Conservation (phyloP, 2,888 invertebrate genomes). For the Leptarthrus brevirostris region DNA sequence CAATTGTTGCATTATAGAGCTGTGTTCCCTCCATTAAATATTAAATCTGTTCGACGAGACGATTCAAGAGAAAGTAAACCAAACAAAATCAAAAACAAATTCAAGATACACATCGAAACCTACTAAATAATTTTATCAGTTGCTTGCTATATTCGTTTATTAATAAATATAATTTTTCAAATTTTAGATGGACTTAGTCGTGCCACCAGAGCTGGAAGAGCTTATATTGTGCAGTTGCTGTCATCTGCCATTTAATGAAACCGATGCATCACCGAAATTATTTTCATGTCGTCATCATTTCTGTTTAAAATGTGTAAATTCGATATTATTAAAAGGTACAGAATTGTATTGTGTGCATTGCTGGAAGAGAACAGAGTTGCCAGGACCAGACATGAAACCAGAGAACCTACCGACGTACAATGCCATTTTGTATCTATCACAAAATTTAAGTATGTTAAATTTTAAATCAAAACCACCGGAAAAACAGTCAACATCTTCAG, state of each 20-base stretch:
- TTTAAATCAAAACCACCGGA: constrained; percentile 67
- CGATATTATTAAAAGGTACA: constrained; percentile 74
- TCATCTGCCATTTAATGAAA: constrained; percentile 80
- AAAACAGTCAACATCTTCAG: constrained; percentile 59
- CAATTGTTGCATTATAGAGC: too few species aligned
- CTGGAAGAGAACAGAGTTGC: constrained; percentile 78
- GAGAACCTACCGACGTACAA: constrained; percentile 77
- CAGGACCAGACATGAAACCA: constrained; percentile 73
- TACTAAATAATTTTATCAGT: too few species aligned
- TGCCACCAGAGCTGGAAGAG: constrained; percentile 78
- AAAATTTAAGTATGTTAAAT: constrained; percentile 72
- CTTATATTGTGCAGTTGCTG: constrained; percentile 80
- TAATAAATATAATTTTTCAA: too few species aligned
- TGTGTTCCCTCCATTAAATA: too few species aligned
- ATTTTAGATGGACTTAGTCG: constrained; percentile 71
- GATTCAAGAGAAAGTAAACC: too few species aligned
- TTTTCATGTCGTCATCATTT: constrained; percentile 82
- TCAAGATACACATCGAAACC: too few species aligned
- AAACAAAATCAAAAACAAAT: too few species aligned
- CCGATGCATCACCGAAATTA: constrained; percentile 78
- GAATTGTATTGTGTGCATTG: constrained; percentile 79
- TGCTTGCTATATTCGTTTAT: too few species aligned
- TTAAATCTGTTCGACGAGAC: too few species aligned
- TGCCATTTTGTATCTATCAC: constrained; percentile 75
- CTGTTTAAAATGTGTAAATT: constrained; percentile 79